phyloP scores from a whole-genome alignment of 1,140 invertebrate genomes.

The Antheraea mylitta region DNA sequence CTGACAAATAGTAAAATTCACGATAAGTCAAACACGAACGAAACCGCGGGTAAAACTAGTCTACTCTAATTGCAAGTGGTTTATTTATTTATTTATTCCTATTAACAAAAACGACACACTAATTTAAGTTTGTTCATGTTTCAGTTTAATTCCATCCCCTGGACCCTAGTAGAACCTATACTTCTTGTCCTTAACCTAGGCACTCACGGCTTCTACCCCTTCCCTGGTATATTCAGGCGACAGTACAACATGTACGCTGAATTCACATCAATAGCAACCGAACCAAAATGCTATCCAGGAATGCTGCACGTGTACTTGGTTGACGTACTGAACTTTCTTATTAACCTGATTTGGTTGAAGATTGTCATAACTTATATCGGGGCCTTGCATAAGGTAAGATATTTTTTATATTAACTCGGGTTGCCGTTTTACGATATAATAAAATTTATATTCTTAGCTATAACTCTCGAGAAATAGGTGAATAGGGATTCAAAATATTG shows the following conservation, averaged over 20 bases:
- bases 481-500: background rate
- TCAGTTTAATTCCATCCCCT: conserved; percentile 40
- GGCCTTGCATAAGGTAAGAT: conserved; percentile 49
- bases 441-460: background rate
- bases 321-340: conserved; percentile 48
- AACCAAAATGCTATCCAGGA: conserved; percentile 47
- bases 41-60: too few species aligned
- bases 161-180: conserved; percentile 44
- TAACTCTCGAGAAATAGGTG: background rate
- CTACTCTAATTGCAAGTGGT: too few species aligned
- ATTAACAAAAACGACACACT: too few species aligned
- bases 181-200: conserved; percentile 49
- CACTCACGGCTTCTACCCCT: conserved; percentile 59
- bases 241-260: conserved; percentile 36
- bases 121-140: conserved; percentile 14
- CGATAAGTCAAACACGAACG: too few species aligned
- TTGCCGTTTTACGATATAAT: background rate
- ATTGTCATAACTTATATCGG: conserved; percentile 46
- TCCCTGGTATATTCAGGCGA: conserved; percentile 40
- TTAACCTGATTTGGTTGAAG: conserved; percentile 56
- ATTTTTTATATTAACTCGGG: background rate
- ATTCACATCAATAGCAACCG: conserved; percentile 24
- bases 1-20: too few species aligned
- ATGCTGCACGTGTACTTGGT: conserved; percentile 51
- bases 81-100: too few species aligned